Evolutionary conservation across 2,797 vertebrate species (phyloP).

Genomic region (Clarias platycephalus): DNA sequence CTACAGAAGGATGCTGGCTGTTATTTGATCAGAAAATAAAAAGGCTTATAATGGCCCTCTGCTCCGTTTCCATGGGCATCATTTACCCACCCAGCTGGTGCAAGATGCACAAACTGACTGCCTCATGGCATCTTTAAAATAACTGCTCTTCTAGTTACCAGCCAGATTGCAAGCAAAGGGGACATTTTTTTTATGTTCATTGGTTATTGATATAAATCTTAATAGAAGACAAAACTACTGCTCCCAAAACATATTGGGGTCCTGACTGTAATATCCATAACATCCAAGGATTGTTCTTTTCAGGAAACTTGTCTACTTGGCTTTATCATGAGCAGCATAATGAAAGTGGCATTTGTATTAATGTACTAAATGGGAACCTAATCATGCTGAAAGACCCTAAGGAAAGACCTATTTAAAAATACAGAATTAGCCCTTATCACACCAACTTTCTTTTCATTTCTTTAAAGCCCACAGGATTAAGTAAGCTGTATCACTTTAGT

Average conservation of each 20-base stretch:
- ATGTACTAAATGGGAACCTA: neutral
- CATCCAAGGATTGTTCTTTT: neutral
- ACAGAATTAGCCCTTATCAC: neutral
- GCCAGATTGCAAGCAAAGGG: conserved; percentile 35
- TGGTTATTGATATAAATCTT: neutral
- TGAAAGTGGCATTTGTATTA: neutral
- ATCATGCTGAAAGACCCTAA: conserved; percentile 1
- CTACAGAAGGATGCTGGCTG: conserved; percentile 48
- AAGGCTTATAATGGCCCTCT: conserved; percentile 65
- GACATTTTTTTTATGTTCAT: neutral
- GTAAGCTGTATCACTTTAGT: conserved; percentile 35
- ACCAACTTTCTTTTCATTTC: conserved; percentile 14
- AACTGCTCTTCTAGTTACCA: conserved; percentile 60
- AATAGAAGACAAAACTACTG: neutral
- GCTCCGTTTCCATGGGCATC: conserved; percentile 77
- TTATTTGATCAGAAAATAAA: conserved; percentile 55
- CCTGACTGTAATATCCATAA: neutral
- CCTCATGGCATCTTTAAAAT: conserved; percentile 58
- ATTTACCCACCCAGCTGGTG: conserved; percentile 71
- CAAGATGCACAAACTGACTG: conserved; percentile 59
- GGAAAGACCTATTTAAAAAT: neutral
- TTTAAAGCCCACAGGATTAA: conserved; percentile 28
- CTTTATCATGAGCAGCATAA: conserved; percentile 7
- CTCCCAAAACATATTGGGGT: too few relatives aligned
- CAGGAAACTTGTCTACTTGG: neutral